Evolutionary conservation across 2,797 vertebrate species (phyloP).

Genomic region (Pristis pectinata): DNA sequence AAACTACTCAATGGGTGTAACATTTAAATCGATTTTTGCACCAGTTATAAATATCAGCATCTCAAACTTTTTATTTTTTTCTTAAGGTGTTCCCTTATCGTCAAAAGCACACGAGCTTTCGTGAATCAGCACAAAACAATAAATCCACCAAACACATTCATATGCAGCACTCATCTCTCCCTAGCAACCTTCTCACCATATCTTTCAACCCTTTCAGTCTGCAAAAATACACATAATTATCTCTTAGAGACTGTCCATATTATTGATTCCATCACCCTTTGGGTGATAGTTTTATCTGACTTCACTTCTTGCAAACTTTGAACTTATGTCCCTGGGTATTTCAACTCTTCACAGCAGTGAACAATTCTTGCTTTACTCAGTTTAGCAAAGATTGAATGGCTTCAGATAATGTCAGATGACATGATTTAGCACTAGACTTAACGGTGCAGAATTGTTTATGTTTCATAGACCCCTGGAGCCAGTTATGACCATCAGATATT

Average conservation of each 20-base stretch:
- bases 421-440: background rate
- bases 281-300: background rate
- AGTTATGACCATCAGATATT: background rate
- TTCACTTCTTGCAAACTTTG: background rate
- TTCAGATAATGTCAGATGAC: background rate
- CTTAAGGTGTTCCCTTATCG: too few species aligned
- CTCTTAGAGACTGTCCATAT: too few species aligned
- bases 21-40: too few species aligned
- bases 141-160: background rate
- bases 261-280: too few species aligned
- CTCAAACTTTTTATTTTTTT: background rate
- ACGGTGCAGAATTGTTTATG: background rate
- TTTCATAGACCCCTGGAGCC: background rate
- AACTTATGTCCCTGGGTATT: constrained; percentile 1
- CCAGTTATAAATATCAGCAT: too few species aligned
- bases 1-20: too few species aligned
- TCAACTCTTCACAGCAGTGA: background rate
- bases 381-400: background rate
- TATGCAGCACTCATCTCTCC: background rate
- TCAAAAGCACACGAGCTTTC: background rate
- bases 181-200: too few species aligned
- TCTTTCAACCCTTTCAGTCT: background rate
- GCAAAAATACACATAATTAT: background rate
- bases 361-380: background rate
- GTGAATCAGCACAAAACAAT: background rate